A percentile compares a stretch with the other conserved stretches of the same genome.
Conservation (phyloP, 23 tunicate genomes). For the Ciona savignyi region DNA sequence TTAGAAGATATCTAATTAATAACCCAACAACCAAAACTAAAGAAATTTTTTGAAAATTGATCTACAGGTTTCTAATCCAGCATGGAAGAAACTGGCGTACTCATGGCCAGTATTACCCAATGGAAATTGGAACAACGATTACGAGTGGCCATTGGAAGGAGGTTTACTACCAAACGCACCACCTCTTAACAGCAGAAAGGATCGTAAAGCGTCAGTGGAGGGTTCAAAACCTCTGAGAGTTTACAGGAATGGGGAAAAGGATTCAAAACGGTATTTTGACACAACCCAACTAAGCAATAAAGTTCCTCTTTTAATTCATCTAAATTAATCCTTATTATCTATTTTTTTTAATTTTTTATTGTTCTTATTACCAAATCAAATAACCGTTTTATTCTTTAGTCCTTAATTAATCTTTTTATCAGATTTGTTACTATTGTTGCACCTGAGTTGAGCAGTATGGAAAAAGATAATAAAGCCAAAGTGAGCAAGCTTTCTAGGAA, state of each 20-base stretch:
- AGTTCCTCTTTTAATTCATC: no score
- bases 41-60: no score
- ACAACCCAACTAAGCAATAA: no score
- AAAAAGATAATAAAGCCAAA: slow-evolving; percentile 20
- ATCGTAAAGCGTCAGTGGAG: slow-evolving; percentile 3
- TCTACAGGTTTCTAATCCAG: slow-evolving; percentile 76
- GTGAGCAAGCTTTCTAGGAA: background rate
- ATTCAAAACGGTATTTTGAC: slow-evolving; percentile 48
- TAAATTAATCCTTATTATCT: no score
- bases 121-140: slow-evolving; percentile 75
- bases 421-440: slow-evolving; percentile 66
- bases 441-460: slow-evolving; percentile 46
- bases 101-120: slow-evolving; percentile 88
- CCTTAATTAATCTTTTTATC: no score
- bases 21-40: no score
- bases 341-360: no score
- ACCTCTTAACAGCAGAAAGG: slow-evolving; percentile 7
- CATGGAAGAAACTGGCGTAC: slow-evolving; percentile 68
- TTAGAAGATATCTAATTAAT: no score
- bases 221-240: slow-evolving; percentile 23
- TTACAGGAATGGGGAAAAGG: slow-evolving; percentile 59
- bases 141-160: slow-evolving; percentile 84
- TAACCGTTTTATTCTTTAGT: no score
- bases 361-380: no score
- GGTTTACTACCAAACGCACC: slow-evolving; percentile 39